Evolutionary conservation across 1,140 invertebrate genomes (phyloP), one percentile per base, ranked within the genome.

Genomic region (Branchinecta lindahli): DNA sequence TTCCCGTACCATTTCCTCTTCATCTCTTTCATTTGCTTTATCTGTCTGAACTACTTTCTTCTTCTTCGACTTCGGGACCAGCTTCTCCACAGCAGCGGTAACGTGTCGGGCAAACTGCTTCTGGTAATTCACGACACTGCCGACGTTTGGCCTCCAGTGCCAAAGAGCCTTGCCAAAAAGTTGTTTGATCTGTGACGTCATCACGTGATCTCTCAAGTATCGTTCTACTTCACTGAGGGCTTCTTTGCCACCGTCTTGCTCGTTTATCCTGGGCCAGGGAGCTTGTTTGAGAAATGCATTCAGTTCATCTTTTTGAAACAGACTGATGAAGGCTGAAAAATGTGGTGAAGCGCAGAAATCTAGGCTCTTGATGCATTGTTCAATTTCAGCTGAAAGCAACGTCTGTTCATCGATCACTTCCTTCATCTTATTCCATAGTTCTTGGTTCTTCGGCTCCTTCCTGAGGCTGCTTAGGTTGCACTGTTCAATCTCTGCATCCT

Each of bases 401-500:
- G 45, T 66, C 21, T 65, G 46, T 8, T 70, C 69, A 44, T 44
- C 69, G 9, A 70, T 7, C 7, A 70, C 46, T 18, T 70, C 7
- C 66, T 65, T 70, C n/a, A 66, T 61, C 20, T 47, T 66, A 3
- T 9, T 15, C 33, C 20, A 70, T 44, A 70, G 20, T n/a, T 44
- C 61, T 66, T n/a, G 18, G 8, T 47, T 9, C 6, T 70, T 70
- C n/a, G 0, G 18, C 33, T 33, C 61, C 15, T 18, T 70, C 21
- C 69, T 52, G 5, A 70, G 67, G 33, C 10, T n/a, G 21, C 61
- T 70, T 15, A 70, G 65, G 15, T 69, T 70, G 74, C 74, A 69
- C 3, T 70, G 10, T 66, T 70, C 70, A 7, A 75, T 69, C n/a
- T 6, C 68, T 67, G 75, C 72, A 74, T 75, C 79, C 68, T 76